Evolutionary conservation across 1,140 invertebrate genomes (phyloP), one percentile per base, ranked within the genome.

Genomic region (Trachymyrmex septentrionalis): DNA sequence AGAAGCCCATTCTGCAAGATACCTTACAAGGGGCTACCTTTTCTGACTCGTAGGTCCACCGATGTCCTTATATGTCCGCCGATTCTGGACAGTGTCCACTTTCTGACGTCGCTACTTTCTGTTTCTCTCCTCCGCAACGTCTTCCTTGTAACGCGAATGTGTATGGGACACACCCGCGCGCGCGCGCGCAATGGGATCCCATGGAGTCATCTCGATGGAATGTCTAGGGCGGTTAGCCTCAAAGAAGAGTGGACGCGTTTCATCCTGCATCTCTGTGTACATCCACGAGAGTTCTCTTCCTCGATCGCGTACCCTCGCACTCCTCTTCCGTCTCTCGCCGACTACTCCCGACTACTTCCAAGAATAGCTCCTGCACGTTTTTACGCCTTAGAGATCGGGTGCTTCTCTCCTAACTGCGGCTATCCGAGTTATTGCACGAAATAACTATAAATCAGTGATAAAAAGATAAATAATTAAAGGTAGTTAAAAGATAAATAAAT

Each of bases 141-240:
- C 9, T 19, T 5, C 21, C 69, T 27, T 55, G 27, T 66, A 24
- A 71, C 38, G 63, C 34, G 75, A 73, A 14, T 34, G 34, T 50
- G 55, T 57, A 16, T n/a, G 63, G 57, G 63, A 66, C 82, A 75
- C 87, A 80, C 80, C 66, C 85, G 77, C 85, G 53, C 76, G 87
- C 87, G 87, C 87, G 59, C 77, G 48, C 34, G 63, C 27, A 91
- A 86, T 92, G 92, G 78, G 90, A 87, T 91, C 91, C 87, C 75
- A 55, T 59, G 88, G 87, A 93, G 92, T 94, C 92, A 94, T 93
- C 93, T 77, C 93, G 90, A 92, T 93, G 93, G 93, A 93, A 94
- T 94, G 93, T 84, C 86, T 86, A 85, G 90, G 87, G 92, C 92
- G 92, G 92, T 92, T 90, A 86, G 72, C 67, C 88, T 91, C 90